These are phyloP conservation scores for Isaurus tuberculatus DNA, from an alignment of 92 coral and sea anemone species.

Conservation along the genomic window DNA sequence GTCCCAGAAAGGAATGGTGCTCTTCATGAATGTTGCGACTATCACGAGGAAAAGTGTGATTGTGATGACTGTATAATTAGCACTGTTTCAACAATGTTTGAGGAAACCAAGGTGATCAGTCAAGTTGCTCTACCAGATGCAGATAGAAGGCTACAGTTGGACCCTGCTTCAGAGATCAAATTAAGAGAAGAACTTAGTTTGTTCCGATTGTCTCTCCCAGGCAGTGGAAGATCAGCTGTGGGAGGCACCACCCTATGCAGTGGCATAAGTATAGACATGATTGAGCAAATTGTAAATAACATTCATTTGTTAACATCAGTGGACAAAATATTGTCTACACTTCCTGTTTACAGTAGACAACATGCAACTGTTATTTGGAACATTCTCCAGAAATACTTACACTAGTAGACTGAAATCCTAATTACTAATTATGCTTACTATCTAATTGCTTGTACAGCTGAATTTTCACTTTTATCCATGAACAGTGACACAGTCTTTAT, in stretches of 20 bases:
- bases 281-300: conserved; percentile 34
- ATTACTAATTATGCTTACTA: no score
- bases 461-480: no score
- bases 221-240: conserved; percentile 59
- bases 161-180: neutral
- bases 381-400: conserved; percentile 17
- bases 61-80: conserved; percentile 53
- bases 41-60: conserved; percentile 37
- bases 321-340: neutral
- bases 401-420: no score
- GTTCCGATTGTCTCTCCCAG: neutral
- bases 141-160: neutral
- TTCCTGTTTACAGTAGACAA: conserved; percentile 58
- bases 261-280: conserved; percentile 53
- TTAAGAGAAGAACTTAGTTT: neutral
- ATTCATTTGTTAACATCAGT: neutral
- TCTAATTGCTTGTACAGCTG: no score
- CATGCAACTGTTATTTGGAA: conserved; percentile 51
- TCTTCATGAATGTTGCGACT: conserved; percentile 69
- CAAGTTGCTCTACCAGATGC: neutral
- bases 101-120: neutral
- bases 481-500: no score
- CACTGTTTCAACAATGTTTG: conserved; percentile 6
- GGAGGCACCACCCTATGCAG: conserved; percentile 54
- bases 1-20: conserved; percentile 15